These are phyloP conservation scores for Mycteria americana DNA, from an alignment of 2,797 vertebrate genomes.

Conservation along the genomic window DNA sequence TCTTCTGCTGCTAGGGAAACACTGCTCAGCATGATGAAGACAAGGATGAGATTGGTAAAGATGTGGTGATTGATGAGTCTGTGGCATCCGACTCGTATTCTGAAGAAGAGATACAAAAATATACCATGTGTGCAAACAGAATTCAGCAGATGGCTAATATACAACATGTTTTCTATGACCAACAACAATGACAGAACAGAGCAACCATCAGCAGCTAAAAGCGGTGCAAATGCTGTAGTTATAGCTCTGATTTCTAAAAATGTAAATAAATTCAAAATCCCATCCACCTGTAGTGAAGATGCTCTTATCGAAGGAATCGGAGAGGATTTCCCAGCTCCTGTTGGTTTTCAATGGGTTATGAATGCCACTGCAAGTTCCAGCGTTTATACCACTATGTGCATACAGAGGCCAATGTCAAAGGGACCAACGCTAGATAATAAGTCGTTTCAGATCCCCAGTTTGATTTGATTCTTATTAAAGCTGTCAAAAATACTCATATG, in stretches of 20 bases:
- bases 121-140: background rate
- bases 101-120: conserved; percentile 66
- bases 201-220: background rate
- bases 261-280: background rate
- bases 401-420: background rate
- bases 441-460: background rate
- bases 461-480: background rate
- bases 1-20: conserved; percentile 96
- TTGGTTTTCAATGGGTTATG: background rate
- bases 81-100: conserved; percentile 95
- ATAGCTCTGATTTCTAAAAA: background rate
- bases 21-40: conserved; percentile 99
- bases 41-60: conserved; percentile 98
- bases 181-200: background rate
- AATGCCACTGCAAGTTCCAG: background rate
- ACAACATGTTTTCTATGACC: background rate
- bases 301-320: background rate
- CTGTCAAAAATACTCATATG: background rate
- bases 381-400: background rate
- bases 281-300: background rate
- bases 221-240: background rate
- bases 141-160: background rate
- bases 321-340: background rate
- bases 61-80: conserved; percentile 97
- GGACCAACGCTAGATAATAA: background rate